Evolutionary conservation across 2,888 invertebrate genomes (phyloP), one percentile per base, ranked within the genome.

Genomic region (Drosophila pseudotakahashii): DNA sequence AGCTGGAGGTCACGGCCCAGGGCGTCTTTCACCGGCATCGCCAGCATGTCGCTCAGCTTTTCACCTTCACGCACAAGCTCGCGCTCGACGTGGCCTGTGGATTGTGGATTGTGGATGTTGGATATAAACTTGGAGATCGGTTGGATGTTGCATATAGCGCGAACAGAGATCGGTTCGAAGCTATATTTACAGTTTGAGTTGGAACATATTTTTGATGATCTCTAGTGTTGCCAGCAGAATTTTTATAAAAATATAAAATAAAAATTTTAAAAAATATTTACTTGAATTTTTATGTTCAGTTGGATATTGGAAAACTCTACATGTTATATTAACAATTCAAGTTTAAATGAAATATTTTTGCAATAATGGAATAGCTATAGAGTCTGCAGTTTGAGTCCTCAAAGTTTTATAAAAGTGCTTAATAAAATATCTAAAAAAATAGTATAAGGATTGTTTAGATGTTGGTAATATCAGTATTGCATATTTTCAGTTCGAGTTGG

Each of bases 21-120:
- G 1, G 96, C 95, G 91, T 96, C 96, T 92, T 96, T 96, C 73
- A 96, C 94, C 10, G 96, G 96, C 93, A 96, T 95, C 42, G 95
- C 95, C 78, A 96, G 93, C 92, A 96, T 94, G 89, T 96, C 96
- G 67, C 96, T 94, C 57, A 96, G 92, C 90, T 95, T 95, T 90
- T 96, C 96, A 10, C 96, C 96, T 92, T 95, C 96, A 84, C 94
- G 94, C 59, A 95, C 93, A 74, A 96, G 93, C 88, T 96, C 95
- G 71, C 94, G 93, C 90, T 95, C 95, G 75, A 95, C 92, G 60
- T 92, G 92, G 88, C 94, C 96, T 96, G 81, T n/a, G 26, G 36
- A 62, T 3, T 96, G 81, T n/a, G 26, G 36, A 62, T 2, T 47
- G 36, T 41, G 13, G 32, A 48, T 23, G 44, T 64, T 45, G 14